Evolutionary conservation across 2,113 vertebrate species (phyloP).

Genomic region (Turnix velox): DNA sequence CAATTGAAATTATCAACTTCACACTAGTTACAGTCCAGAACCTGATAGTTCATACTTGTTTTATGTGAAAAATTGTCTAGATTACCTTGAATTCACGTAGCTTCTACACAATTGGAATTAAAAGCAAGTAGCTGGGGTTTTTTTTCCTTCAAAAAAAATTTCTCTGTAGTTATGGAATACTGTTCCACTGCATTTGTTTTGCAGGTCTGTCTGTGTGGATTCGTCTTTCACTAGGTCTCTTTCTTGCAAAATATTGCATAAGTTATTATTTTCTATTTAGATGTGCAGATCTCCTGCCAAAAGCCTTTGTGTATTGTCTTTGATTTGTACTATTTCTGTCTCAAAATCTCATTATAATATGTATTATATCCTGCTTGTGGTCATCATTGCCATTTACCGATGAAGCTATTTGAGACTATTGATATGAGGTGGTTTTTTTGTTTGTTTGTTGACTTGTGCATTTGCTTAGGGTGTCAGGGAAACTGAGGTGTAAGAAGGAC

Average conservation of each 20-base stretch:
- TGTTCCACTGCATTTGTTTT: background rate
- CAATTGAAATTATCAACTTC: background rate
- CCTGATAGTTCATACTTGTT: background rate
- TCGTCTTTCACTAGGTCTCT: background rate
- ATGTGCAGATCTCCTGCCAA: background rate
- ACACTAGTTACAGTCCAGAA: background rate
- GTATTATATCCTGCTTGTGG: background rate
- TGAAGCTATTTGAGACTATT: background rate
- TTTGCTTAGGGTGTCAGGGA: background rate
- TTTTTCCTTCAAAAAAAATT: background rate
- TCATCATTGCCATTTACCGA: rapidly evolving
- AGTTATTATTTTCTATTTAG: background rate
- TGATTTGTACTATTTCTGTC: background rate
- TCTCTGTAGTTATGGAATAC: background rate
- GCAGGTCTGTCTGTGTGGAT: background rate
- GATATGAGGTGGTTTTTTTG: background rate
- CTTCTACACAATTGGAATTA: background rate
- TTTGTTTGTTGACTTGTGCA: background rate
- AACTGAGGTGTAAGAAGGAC: background rate
- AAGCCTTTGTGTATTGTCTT: background rate
- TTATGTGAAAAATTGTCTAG: background rate
- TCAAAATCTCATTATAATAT: background rate
- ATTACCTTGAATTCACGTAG: background rate
- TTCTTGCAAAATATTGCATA: background rate
- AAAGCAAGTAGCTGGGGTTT: background rate